phyloP scores from a whole-genome alignment of 2,113 vertebrate genomes.

The Nerophis lumbriciformis region DNA sequence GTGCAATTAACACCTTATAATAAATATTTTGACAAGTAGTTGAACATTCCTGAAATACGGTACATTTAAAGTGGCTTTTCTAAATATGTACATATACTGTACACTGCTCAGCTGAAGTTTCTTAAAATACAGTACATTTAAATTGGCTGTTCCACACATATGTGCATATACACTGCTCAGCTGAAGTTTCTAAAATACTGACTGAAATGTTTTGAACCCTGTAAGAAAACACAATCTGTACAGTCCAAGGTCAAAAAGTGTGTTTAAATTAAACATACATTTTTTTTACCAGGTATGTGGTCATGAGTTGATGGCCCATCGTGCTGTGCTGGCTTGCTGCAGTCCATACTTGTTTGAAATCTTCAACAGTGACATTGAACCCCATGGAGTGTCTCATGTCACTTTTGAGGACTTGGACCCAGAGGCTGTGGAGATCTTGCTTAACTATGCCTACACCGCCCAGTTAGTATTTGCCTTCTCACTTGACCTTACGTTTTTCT shows the following conservation, averaged over 20 bases:
- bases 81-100: background rate
- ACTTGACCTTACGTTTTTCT: too few relatives aligned
- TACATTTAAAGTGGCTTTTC: background rate
- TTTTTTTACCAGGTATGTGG: constrained; percentile 82
- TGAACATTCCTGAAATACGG: background rate
- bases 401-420: constrained; percentile 98
- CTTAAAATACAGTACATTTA: background rate
- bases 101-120: background rate
- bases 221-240: background rate
- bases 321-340: constrained; percentile 96
- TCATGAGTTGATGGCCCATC: constrained; percentile 93
- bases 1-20: background rate
- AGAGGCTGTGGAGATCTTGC: constrained; percentile 91
- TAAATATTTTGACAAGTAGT: background rate
- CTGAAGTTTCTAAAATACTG: too few relatives aligned
- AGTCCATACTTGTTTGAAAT: constrained; percentile 98
- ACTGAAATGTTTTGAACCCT: background rate
- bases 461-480: constrained; percentile 78
- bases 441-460: constrained; percentile 98
- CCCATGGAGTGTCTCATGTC: constrained; percentile 89
- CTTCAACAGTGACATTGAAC: constrained; percentile 91
- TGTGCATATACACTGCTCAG: background rate
- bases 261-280: background rate
- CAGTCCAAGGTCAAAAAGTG: background rate
- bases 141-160: background rate